These are phyloP conservation scores for Gadus chalcogrammus DNA, from an alignment of 2,113 vertebrate species.

Conservation along the genomic window DNA sequence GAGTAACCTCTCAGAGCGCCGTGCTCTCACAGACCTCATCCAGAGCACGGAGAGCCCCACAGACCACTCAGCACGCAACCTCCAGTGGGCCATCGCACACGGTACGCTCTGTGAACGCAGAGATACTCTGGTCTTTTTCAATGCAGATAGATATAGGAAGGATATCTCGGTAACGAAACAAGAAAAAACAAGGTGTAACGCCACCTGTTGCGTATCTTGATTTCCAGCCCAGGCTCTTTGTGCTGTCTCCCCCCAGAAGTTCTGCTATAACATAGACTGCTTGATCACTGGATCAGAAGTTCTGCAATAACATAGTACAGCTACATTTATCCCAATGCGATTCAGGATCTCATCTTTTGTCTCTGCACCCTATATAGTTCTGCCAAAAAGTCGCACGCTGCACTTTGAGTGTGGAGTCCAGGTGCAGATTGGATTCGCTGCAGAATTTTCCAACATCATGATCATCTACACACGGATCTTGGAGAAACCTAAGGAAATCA, in stretches of 20 bases:
- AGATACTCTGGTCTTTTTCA: no score
- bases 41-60: constrained; percentile 38
- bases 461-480: constrained; percentile 82
- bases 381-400: constrained; percentile 72
- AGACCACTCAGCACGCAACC: constrained; percentile 75
- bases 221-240: no score
- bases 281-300: no score
- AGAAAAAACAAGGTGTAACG: no score
- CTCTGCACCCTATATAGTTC: constrained; percentile 55
- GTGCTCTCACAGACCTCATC: constrained; percentile 78
- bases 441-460: constrained; percentile 88
- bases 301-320: no score
- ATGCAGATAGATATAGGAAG: no score
- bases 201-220: no score
- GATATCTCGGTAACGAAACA: no score
- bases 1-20: constrained; percentile 83
- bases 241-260: no score
- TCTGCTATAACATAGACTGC: no score
- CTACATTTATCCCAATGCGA: no score
- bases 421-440: constrained; percentile 83
- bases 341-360: no score
- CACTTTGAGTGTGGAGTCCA: constrained; percentile 77
- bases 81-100: constrained; percentile 83
- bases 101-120: constrained; percentile 52
- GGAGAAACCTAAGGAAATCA: constrained; percentile 65